These are phyloP conservation scores for Macrotus californicus DNA, from an alignment of 2,113 vertebrate species.

Conservation along the genomic window DNA sequence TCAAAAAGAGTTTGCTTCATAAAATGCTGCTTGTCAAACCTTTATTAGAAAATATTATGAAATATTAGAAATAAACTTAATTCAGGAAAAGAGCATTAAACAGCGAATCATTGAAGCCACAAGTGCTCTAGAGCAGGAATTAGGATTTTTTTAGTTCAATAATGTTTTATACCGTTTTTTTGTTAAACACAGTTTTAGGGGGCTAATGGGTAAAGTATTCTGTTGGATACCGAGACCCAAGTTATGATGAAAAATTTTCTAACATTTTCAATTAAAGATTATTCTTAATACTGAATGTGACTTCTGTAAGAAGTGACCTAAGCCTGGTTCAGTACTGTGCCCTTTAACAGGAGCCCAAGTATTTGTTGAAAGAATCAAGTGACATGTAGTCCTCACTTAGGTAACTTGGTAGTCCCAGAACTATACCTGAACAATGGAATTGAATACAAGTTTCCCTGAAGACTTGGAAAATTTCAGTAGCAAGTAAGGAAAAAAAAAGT, in stretches of 20 bases:
- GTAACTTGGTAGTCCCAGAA: constrained; percentile 13
- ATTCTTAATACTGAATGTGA: neutral
- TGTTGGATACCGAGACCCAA: neutral
- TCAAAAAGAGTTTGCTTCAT: neutral
- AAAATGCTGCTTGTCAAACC: constrained; percentile 1
- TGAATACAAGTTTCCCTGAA: constrained; percentile 4
- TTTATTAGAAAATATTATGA: constrained; percentile 14
- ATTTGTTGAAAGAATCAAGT: constrained; percentile 29
- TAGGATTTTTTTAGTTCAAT: constrained; percentile 1
- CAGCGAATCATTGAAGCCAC: neutral
- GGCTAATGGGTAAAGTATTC: neutral
- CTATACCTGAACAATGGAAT: neutral
- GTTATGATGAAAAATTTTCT: neutral
- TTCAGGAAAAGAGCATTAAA: constrained; percentile 1
- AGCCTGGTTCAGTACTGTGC: neutral
- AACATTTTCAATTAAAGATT: constrained; percentile 11
- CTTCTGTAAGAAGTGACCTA: neutral
- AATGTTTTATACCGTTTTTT: constrained; percentile 17
- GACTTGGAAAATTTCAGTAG: constrained; percentile 6
- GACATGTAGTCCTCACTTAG: neutral
- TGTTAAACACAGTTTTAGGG: constrained; percentile 3
- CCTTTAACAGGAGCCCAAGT: neutral
- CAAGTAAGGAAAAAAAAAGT: constrained; percentile 27
- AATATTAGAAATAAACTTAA: neutral
- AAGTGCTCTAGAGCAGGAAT: neutral